phyloP scores from a whole-genome alignment of 2,113 vertebrate genomes.

The Bubo blakistoni region DNA sequence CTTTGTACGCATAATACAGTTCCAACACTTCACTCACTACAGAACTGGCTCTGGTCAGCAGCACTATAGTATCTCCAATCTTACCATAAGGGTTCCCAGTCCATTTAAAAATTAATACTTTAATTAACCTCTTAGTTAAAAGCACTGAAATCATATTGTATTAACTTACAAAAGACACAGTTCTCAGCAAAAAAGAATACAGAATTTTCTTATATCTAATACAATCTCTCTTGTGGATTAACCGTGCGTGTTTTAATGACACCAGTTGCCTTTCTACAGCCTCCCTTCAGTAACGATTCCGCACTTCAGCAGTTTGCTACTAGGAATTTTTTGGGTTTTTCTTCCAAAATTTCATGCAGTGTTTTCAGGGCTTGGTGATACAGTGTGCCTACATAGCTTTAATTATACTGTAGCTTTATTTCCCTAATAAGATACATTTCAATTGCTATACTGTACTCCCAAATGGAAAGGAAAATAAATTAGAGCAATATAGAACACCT shows the following conservation, averaged over 20 bases:
- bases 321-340: background rate
- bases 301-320: background rate
- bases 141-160: background rate
- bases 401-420: background rate
- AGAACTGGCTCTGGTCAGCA: background rate
- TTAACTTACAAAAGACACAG: background rate
- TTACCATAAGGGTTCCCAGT: background rate
- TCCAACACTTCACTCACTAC: background rate
- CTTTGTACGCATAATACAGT: no score
- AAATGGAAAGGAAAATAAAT: slow-evolving; percentile 15
- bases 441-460: background rate
- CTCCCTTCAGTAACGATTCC: background rate
- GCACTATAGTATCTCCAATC: background rate
- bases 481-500: background rate
- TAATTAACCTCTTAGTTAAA: background rate
- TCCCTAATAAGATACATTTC: background rate
- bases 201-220: background rate
- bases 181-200: background rate
- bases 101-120: background rate
- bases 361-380: background rate
- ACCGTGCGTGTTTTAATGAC: background rate
- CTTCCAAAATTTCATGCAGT: background rate
- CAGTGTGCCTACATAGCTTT: background rate
- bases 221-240: background rate
- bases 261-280: background rate